phyloP scores from a whole-genome alignment of 64 coral and sea anemone species.

The Dendronephthya gigantea region DNA sequence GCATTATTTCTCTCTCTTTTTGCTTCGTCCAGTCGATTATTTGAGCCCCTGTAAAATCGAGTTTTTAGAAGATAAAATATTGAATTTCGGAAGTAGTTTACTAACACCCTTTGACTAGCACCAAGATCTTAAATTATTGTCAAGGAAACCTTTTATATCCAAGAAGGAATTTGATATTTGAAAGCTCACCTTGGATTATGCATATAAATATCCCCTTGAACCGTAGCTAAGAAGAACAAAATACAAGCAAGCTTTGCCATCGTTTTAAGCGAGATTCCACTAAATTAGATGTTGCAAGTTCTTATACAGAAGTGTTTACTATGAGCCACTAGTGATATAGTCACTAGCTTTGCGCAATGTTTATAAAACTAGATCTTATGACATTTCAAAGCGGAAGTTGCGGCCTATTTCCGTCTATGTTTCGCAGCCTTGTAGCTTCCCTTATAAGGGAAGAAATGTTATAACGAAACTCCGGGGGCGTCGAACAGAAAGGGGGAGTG shows the following conservation, averaged over 20 bases:
- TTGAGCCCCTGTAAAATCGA: slow-evolving; percentile 37
- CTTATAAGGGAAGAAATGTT: not conserved
- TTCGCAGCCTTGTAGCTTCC: not conserved
- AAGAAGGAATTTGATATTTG: not conserved
- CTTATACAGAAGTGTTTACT: too few relatives aligned
- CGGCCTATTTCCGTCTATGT: not conserved
- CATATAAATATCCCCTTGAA: slow-evolving; percentile 46
- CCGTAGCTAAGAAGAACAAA: not conserved
- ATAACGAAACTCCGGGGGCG: not conserved
- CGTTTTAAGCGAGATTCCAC: too few relatives aligned
- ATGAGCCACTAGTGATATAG: too few relatives aligned
- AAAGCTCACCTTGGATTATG: slow-evolving; percentile 62
- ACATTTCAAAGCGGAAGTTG: not conserved
- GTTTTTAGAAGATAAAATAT: too few relatives aligned
- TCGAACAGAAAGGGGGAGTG: too few relatives aligned
- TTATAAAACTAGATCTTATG: not conserved
- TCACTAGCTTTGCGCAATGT: not conserved
- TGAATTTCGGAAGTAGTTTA: not conserved
- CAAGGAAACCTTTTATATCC: not conserved
- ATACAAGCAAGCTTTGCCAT: not conserved
- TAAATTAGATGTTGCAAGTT: too few relatives aligned
- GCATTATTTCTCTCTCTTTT: slow-evolving; percentile 62
- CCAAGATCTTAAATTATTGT: not conserved
- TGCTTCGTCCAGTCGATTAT: slow-evolving; percentile 64
- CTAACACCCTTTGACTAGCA: too few relatives aligned